Conservation (phyloP, 35 echinoderm and acorn worm species). For the Strongylocentrotus purpuratus region DNA sequence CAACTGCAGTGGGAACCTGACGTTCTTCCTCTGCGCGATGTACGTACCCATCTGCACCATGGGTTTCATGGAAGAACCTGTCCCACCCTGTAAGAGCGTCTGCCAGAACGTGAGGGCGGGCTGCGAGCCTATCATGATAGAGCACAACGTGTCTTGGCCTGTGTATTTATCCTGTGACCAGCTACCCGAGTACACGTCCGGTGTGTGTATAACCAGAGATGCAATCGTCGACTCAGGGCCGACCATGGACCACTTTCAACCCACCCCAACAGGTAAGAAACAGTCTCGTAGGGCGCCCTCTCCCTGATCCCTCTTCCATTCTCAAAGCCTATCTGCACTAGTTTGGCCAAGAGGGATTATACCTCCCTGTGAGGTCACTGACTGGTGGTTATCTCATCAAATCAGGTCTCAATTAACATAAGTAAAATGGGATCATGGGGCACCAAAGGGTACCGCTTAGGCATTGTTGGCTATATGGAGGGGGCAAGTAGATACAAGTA, state of each 20-base stretch:
- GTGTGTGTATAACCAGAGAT: constrained; percentile 93
- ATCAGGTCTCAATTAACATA: too few relatives aligned
- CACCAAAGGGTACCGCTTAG: too few relatives aligned
- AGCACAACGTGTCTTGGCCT: constrained; percentile 86
- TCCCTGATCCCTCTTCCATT: neutral
- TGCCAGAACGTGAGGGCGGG: constrained; percentile 69
- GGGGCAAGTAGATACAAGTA: too few relatives aligned
- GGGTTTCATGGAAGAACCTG: constrained; percentile 69
- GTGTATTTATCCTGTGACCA: constrained; percentile 72
- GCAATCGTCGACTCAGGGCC: constrained; percentile 87
- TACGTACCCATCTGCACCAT: constrained; percentile 96
- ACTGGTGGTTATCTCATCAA: too few relatives aligned
- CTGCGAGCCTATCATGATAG: constrained; percentile 89
- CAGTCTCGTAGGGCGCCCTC: neutral
- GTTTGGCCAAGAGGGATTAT: too few relatives aligned
- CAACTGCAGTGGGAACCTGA: constrained; percentile 78
- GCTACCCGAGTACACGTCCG: constrained; percentile 87
- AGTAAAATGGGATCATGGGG: too few relatives aligned
- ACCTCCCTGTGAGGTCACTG: too few relatives aligned
- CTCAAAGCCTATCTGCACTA: too few relatives aligned
- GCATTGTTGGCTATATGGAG: too few relatives aligned
- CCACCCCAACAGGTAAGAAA: constrained; percentile 30
- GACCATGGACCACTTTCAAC: neutral
- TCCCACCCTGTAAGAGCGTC: constrained; percentile 91
- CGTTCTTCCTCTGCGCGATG: constrained; percentile 94